A percentile compares a stretch with the other conserved stretches of the same genome.
phyloP scores from a whole-genome alignment of 2,797 vertebrate species.

The Vireo griseus region DNA sequence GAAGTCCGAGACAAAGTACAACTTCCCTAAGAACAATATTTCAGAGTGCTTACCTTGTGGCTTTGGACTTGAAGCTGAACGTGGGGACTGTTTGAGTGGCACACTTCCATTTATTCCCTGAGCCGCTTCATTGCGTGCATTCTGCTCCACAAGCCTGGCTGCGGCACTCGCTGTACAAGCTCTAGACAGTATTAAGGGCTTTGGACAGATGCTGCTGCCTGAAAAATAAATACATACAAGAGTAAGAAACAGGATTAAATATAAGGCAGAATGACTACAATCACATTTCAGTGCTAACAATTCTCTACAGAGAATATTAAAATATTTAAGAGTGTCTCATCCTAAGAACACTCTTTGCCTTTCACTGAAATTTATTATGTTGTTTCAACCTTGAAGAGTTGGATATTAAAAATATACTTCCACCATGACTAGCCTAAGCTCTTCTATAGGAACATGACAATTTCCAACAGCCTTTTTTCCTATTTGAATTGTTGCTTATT shows the following conservation, averaged over 20 bases:
- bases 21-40: neutral
- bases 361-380: neutral
- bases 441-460: neutral
- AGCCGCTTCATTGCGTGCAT: conserved; percentile 54
- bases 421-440: neutral
- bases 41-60: conserved; percentile 71
- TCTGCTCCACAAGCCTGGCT: conserved; percentile 46
- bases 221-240: neutral
- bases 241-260: neutral
- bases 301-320: neutral
- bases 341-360: neutral
- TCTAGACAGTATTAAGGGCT: conserved; percentile 38
- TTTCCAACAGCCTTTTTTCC: neutral
- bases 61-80: conserved; percentile 71
- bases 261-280: neutral
- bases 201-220: conserved; percentile 72
- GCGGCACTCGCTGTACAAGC: conserved; percentile 31
- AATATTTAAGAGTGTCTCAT: neutral
- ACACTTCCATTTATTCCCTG: conserved; percentile 80
- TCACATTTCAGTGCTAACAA: neutral
- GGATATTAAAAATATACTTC: neutral
- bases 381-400: neutral
- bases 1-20: neutral
- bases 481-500: neutral
- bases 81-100: conserved; percentile 53